Evolutionary conservation across 1,140 invertebrate species (phyloP).

Genomic region (Trachymyrmex cornetzi): DNA sequence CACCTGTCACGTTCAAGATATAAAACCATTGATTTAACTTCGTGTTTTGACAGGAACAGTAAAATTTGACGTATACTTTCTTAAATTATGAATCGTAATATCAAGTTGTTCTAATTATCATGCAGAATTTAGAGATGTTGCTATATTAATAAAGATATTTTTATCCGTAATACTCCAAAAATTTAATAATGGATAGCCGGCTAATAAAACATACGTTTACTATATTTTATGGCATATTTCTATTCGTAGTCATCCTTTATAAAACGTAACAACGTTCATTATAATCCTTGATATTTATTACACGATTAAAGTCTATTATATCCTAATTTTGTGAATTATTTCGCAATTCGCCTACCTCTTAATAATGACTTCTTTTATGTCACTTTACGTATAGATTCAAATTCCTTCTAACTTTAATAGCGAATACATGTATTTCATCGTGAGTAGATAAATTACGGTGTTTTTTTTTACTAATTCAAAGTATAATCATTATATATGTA

Average conservation of each 20-base stretch:
- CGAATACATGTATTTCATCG: constrained; percentile 21
- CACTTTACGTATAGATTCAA: constrained; percentile 14
- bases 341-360: not conserved
- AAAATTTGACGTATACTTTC: not conserved
- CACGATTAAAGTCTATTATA: constrained; percentile 34
- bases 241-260: not conserved
- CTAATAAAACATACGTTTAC: constrained; percentile 1
- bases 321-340: constrained; percentile 33
- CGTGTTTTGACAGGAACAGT: not conserved
- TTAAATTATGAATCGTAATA: constrained; percentile 1
- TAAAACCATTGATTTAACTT: not conserved
- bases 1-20: not conserved
- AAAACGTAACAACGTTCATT: constrained; percentile 2
- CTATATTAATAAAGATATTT: constrained; percentile 28
- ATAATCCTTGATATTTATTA: constrained; percentile 51
- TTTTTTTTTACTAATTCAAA: constrained; percentile 16
- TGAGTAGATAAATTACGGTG: constrained; percentile 46
- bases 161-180: not conserved
- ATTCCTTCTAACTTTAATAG: not conserved
- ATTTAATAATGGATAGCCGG: not conserved
- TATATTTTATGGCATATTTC: not conserved
- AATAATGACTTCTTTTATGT: not conserved
- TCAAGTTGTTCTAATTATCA: not conserved
- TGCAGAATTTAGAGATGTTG: constrained; percentile 18
- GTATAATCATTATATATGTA: constrained; percentile 41